Conservation (phyloP, 2,113 vertebrate species). For the Trinectes maculatus region DNA sequence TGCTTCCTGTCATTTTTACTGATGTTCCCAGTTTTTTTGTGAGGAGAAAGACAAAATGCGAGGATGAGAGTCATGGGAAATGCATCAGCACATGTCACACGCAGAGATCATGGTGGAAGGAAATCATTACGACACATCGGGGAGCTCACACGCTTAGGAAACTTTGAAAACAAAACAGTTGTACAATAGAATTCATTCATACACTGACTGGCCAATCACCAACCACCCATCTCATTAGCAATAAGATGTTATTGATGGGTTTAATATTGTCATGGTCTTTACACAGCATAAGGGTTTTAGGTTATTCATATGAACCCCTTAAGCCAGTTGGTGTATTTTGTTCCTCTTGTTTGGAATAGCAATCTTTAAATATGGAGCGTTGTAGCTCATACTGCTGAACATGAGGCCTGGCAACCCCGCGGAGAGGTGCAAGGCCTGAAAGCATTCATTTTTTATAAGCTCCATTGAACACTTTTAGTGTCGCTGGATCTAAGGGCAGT, state of each 20-base stretch:
- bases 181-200: constrained; percentile 6
- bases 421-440: constrained; percentile 26
- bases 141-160: constrained; percentile 29
- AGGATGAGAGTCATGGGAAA: constrained; percentile 39
- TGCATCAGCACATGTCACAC: constrained; percentile 58
- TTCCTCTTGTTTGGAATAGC: background rate
- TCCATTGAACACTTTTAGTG: constrained; percentile 14
- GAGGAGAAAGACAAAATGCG: background rate
- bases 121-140: constrained; percentile 47
- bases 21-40: constrained; percentile 26
- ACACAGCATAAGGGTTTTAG: too few relatives aligned
- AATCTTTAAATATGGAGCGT: constrained; percentile 13
- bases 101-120: constrained; percentile 29
- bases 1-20: constrained; percentile 46
- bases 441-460: constrained; percentile 48
- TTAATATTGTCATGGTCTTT: too few relatives aligned
- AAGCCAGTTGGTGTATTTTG: constrained; percentile 6
- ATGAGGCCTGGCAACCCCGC: constrained; percentile 20
- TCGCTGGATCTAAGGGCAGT: constrained; percentile 30
- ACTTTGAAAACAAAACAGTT: constrained; percentile 27
- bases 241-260: constrained; percentile 37
- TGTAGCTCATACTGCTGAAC: constrained; percentile 3
- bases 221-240: too few relatives aligned
- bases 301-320: background rate
- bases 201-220: constrained; percentile 10